A percentile compares a stretch with the other conserved stretches of the same genome.
These are phyloP conservation scores for Notodonta dromedarius DNA, from an alignment of 2,888 invertebrate species.

Conservation along the genomic window DNA sequence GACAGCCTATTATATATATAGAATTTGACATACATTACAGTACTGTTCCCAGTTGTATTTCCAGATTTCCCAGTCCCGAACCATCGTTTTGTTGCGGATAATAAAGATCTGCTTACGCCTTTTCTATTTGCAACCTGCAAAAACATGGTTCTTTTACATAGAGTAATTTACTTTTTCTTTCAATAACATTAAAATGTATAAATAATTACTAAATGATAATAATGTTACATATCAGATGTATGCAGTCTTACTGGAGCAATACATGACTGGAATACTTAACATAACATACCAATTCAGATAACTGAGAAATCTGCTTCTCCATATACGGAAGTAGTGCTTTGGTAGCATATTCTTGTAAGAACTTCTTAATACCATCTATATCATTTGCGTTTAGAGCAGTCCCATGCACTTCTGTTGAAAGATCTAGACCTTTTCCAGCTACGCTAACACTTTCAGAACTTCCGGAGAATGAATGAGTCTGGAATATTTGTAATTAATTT, in stretches of 20 bases:
- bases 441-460: constrained; percentile 86
- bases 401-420: constrained; percentile 86
- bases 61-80: constrained; percentile 96
- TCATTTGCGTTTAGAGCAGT: constrained; percentile 91
- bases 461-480: constrained; percentile 80
- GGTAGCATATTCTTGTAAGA: constrained; percentile 94
- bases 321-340: constrained; percentile 95
- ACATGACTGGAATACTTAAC: background rate
- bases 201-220: no score
- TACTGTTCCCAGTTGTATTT: constrained; percentile 88
- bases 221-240: no score
- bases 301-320: constrained; percentile 92
- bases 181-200: no score
- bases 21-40: constrained; percentile 89
- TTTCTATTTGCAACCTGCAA: constrained; percentile 91
- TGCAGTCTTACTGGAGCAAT: no score
- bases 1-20: no score
- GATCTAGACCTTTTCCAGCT: constrained; percentile 73
- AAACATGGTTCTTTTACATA: constrained; percentile 17
- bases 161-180: no score
- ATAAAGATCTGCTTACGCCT: constrained; percentile 95
- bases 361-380: constrained; percentile 92
- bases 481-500: constrained; percentile 35
- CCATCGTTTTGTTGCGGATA: constrained; percentile 98
- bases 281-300: constrained; percentile 88